Evolutionary conservation across 2,113 vertebrate genomes (phyloP).

Genomic region (Heteronetta atricapilla): DNA sequence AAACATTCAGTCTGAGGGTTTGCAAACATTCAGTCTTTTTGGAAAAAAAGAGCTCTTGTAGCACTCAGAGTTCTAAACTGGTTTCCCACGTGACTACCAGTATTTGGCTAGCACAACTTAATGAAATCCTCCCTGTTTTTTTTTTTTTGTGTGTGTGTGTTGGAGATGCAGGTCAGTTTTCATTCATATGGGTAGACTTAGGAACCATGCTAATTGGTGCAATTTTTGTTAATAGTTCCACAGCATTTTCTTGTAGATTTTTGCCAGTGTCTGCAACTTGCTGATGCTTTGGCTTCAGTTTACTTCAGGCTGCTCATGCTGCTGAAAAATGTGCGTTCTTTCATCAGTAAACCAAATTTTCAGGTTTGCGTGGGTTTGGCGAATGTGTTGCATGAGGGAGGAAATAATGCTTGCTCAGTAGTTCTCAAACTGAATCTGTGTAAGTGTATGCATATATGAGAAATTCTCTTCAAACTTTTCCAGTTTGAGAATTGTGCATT

Average conservation of each 20-base stretch:
- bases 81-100: background rate
- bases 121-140: background rate
- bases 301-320: background rate
- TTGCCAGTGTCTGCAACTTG: background rate
- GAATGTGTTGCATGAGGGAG: background rate
- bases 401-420: background rate
- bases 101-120: background rate
- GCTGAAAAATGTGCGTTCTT: background rate
- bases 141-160: too few relatives aligned
- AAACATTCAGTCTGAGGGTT: background rate
- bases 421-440: background rate
- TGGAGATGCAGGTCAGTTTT: background rate
- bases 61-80: background rate
- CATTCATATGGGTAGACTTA: background rate
- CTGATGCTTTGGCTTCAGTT: background rate
- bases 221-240: background rate
- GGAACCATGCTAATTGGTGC: background rate
- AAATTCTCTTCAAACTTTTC: background rate
- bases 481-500: background rate
- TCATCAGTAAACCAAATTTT: background rate
- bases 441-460: background rate
- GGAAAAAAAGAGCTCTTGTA: background rate
- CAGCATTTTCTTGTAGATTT: background rate
- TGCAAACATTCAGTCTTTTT: background rate
- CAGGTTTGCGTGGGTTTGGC: background rate